These are phyloP conservation scores for Sericinus montela DNA, from an alignment of 2,888 invertebrate genomes.

Conservation along the genomic window DNA sequence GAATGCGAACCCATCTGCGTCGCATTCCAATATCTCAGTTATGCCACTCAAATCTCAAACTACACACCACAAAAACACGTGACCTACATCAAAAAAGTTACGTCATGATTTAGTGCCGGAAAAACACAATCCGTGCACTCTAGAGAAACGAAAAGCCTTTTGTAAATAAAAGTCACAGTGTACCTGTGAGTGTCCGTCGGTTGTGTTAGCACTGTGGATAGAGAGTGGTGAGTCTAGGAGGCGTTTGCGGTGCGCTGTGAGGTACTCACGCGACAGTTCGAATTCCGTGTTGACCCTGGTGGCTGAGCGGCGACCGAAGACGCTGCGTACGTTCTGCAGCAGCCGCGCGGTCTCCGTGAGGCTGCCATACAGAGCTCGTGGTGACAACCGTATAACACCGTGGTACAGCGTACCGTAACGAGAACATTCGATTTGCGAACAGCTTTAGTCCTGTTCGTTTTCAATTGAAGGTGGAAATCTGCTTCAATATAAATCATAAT, in stretches of 20 bases:
- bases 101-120: not conserved
- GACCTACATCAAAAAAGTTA: too few species aligned
- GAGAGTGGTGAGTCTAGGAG: constrained; percentile 37
- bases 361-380: constrained; percentile 81
- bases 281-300: constrained; percentile 91
- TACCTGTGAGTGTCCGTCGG: constrained; percentile 2
- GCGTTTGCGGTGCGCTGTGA: constrained; percentile 38
- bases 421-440: not conserved
- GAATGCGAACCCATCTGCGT: constrained; percentile 97
- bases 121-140: constrained; percentile 8
- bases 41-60: not conserved
- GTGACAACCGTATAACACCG: constrained; percentile 53
- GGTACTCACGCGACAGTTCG: constrained; percentile 95
- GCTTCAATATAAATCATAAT: not conserved
- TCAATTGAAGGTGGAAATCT: constrained; percentile 3
- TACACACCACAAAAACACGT: too few species aligned
- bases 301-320: constrained; percentile 89
- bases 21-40: constrained; percentile 8
- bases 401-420: not conserved
- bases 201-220: constrained; percentile 24
- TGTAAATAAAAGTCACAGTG: not conserved
- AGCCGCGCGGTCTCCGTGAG: constrained; percentile 98
- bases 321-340: constrained; percentile 95
- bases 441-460: not conserved
- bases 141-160: not conserved